Base-by-base conservation (phyloP, 1,140 invertebrate genomes). In the Lasaia peninsularis region DNA sequence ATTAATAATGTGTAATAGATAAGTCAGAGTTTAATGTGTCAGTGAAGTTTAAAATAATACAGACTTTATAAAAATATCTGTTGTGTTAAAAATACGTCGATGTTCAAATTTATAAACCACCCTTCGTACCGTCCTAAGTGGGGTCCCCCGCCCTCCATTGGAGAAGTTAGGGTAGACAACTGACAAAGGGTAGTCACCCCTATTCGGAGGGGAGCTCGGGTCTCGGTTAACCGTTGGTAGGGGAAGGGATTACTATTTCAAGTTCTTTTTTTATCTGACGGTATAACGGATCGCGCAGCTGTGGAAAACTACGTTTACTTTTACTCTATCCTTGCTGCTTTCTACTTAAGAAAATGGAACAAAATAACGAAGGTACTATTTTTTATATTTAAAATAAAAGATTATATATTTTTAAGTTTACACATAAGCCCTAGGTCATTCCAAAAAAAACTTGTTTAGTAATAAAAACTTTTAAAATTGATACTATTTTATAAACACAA, bases 141-240 rank as follows among this genome's bases (percentile, higher is more conserved):
- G 84, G 80, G 81, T 81, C 72, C 73, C 80, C 79, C 78, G 78
- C 82, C 81, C 67, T 83, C 68, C 62, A 56, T 81, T 79, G 74
- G 80, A 75, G 78, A 81, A 71, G 80, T 75, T 75, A 77, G 75
- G 79, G 80, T 68, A 81, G 76, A 86, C 53, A 56, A 56, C 53
- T 48, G 40, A 48, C 40, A 48, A 83, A 86, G 81, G 81, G 80
- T 82, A 83, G 78, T 82, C 81, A 75, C 81, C 84, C 85, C 77
- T 80, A 77, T 73, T 69, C 82, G 68, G 74, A 85, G 81, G 82
- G 85, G 81, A 80, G 77, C 69, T 63, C 63, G 75, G 68, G 70
- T 75, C 73, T 77, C 74, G 74, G 76, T 77, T 78, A 78, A 76
- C 72, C 64, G 71, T 75, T 71, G 75, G 78, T 69, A 77, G 75